Base-by-base conservation (phyloP, 2,888 invertebrate genomes). In the Slavum lentiscoides region DNA sequence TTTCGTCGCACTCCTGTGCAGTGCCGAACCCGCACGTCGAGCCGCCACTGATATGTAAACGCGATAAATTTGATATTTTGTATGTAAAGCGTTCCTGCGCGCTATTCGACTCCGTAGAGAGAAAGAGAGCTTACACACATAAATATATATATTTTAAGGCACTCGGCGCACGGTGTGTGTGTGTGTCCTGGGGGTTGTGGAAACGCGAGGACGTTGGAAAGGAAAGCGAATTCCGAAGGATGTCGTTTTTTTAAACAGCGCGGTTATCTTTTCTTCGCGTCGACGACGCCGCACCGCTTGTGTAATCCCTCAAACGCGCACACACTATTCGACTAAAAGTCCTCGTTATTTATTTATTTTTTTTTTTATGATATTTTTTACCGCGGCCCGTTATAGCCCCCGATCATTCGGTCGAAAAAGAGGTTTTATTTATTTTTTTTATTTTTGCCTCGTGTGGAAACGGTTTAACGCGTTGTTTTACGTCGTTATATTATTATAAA, bases 381-480 rank as follows among this genome's bases (percentile, higher is more conserved):
- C n/a, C 43, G 11, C 43, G 17, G 21, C 43, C 19, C 61, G 43
- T 73, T 73, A 49, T 72, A 59, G 43, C 61, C 6, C 11, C 15
- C 59, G 39, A 13, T 37, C 2, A n/a, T 39, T 30, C 43, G 7
- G 7, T 9, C 23, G 7, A 37, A 39, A 66, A 11, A 23, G 19
- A 2, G 43, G 2, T 61, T 61, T 73, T 23, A 1, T 17, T 7
- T 17, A 0, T 49, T 61, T 61, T 30, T 69, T 59, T 61, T 73
- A 49, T 11, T 55, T 8, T 5, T 19, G 49, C n/a, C 19, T 30
- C 37, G 30, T 21, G 43, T 62, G 15, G 3, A 74, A 74, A 74
- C 30, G 53, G 74, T 64, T 74, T 74, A 64, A 30, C 62, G 74
- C 62, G 74, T 64, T 53, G 53, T 64, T 74, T 74, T 53, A 61